A percentile compares a stretch with the other conserved stretches of the same genome.
These are phyloP conservation scores for Cossypha dichroa DNA, from an alignment of 2,797 vertebrate genomes.

Conservation along the genomic window DNA sequence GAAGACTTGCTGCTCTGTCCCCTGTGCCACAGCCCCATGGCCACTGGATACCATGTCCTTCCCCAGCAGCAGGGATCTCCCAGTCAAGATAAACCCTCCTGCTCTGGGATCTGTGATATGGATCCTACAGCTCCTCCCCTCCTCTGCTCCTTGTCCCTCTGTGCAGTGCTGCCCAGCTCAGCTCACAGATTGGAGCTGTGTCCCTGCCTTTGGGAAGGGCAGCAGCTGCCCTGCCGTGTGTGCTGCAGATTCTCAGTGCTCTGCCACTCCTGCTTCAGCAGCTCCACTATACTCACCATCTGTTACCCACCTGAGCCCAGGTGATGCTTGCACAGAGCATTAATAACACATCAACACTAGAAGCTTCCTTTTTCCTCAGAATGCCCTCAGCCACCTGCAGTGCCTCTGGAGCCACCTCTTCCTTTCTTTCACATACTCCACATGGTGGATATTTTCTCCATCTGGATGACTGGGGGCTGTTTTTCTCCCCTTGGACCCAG, in stretches of 20 bases:
- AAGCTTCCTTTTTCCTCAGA: not conserved
- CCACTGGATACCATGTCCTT: not conserved
- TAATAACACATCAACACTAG: not conserved
- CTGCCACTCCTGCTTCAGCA: fast-evolving
- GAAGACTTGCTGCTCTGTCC: not conserved
- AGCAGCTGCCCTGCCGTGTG: not conserved
- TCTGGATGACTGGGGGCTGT: not conserved
- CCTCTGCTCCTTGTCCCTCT: not conserved
- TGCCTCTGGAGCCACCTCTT: not conserved
- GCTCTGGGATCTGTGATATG: fast-evolving
- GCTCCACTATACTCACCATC: not conserved
- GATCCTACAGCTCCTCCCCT: not conserved
- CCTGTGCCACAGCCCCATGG: not conserved
- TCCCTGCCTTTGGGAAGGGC: not conserved
- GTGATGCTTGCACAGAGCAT: not conserved
- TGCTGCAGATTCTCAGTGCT: not conserved
- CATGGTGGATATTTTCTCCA: not conserved
- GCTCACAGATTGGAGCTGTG: not conserved
- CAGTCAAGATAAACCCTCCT: not conserved
- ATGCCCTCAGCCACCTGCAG: not conserved
- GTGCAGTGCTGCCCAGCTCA: not conserved
- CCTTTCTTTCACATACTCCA: not conserved
- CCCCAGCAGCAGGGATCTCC: not conserved
- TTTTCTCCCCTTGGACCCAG: not conserved
- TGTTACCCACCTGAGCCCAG: not conserved